These are phyloP conservation scores for Malacoctenus gilli DNA, from an alignment of 2,797 vertebrate species.

Conservation along the genomic window DNA sequence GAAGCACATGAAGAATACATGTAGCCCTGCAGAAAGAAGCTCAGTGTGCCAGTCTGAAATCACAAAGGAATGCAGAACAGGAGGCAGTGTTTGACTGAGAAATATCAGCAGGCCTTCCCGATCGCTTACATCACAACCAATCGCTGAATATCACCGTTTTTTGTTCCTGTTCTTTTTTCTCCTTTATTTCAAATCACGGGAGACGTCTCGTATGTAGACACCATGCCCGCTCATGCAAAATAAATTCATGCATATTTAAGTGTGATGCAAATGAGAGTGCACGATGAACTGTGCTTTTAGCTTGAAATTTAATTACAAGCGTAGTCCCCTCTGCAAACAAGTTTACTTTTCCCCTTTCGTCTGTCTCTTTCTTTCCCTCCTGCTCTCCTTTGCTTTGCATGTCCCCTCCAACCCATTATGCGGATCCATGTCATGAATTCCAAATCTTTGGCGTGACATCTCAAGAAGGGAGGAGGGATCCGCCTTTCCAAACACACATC, in stretches of 20 bases:
- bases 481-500: constrained; percentile 55
- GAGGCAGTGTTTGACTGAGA: constrained; percentile 6
- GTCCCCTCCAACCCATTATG: constrained; percentile 63
- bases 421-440: constrained; percentile 62
- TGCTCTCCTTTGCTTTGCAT: constrained; percentile 55
- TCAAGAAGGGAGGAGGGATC: constrained; percentile 3
- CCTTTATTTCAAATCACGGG: constrained; percentile 39
- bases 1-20: constrained; percentile 8
- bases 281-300: constrained; percentile 81
- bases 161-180: constrained; percentile 17
- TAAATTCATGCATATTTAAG: constrained; percentile 82
- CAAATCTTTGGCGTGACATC: constrained; percentile 59
- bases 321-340: constrained; percentile 74
- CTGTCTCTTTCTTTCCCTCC: constrained; percentile 31
- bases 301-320: constrained; percentile 80
- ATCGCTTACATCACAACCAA: constrained; percentile 33
- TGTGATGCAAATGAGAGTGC: constrained; percentile 76
- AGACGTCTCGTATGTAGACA: constrained; percentile 65
- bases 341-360: constrained; percentile 64
- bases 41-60: constrained; percentile 9
- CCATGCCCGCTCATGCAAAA: constrained; percentile 76
- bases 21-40: constrained; percentile 18
- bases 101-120: background rate
- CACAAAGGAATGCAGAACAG: constrained; percentile 8
- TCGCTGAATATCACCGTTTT: constrained; percentile 43